Percentiles rank a stretch among this genome's conserved stretches.
These are phyloP conservation scores for Bombylius discolor DNA, from an alignment of 2,888 invertebrate genomes.

Conservation along the genomic window DNA sequence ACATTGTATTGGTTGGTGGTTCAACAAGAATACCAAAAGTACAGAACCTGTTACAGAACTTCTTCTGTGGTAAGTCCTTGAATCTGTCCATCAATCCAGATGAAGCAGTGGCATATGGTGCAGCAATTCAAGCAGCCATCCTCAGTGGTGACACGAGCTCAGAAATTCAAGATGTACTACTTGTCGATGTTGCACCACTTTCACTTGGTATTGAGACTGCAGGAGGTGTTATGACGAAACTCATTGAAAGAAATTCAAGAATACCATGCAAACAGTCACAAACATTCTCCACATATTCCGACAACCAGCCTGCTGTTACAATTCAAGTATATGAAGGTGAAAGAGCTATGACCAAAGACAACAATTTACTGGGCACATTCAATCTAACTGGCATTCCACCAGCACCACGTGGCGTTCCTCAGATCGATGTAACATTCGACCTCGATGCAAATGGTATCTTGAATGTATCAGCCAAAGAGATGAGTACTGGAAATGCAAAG, in stretches of 20 bases:
- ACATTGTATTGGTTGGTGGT: constrained; percentile 70
- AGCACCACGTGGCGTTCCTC: constrained; percentile 78
- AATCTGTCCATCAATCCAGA: constrained; percentile 68
- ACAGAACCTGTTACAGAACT: constrained; percentile 58
- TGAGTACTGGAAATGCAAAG: constrained; percentile 52
- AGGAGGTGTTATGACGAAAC: constrained; percentile 68
- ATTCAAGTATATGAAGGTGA: constrained; percentile 67
- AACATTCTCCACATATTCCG: constrained; percentile 66
- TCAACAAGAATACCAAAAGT: constrained; percentile 70
- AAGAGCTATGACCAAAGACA: constrained; percentile 84
- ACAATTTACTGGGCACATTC: constrained; percentile 89
- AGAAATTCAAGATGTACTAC: constrained; percentile 58
- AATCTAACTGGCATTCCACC: constrained; percentile 92
- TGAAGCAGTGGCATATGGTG: constrained; percentile 69
- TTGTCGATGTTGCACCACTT: constrained; percentile 55
- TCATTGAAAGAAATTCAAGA: constrained; percentile 56
- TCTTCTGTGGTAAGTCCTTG: constrained; percentile 58
- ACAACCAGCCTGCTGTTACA: constrained; percentile 65
- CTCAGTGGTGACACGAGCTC: constrained; percentile 55
- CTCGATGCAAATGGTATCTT: constrained; percentile 92
- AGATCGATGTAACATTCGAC: constrained; percentile 69
- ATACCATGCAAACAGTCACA: constrained; percentile 61
- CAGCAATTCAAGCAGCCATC: constrained; percentile 61
- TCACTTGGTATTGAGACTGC: constrained; percentile 68
- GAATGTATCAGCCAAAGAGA: constrained; percentile 67